Evolutionary conservation across 2,113 vertebrate genomes (phyloP), one percentile per base, ranked within the genome.

Genomic region (Alouatta palliata): DNA sequence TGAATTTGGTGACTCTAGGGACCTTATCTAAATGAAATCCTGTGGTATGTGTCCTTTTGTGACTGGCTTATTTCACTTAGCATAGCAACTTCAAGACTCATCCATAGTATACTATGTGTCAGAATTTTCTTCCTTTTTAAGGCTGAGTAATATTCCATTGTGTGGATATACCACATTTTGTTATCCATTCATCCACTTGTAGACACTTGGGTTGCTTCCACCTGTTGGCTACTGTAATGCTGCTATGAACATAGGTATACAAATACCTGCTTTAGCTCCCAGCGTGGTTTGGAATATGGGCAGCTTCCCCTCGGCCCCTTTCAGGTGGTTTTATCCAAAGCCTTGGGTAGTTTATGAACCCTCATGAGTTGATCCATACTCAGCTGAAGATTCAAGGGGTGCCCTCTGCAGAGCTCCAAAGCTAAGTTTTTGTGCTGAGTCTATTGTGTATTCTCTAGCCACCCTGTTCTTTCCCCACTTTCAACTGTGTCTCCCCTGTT

Each of bases 241-340:
- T 17, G 1, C 61, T 12, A 0, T 30, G 89, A n/a, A 11, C 4
- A 0, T 1, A 2, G 19, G n/a, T 47, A 30, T 10, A 14, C 35
- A 0, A 0, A 1, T 0, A 1, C 2, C 43, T 35, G 58, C 3
- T 40, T n/a, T 6, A 1, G 86, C 30, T n/a, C 54, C 68, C 77
- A 4, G 40, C 7, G 0, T 5, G 37, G 25, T 7, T 2, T 5
- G 14, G 9, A 8, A 1, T 0, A 0, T 5, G 25, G 27, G 37
- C 17, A 12, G 23, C 58, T 25, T 43, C 56, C 43, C 32, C 27
- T 30, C 23, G 2, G 3, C 5, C 21, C 37, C 35, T 21, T 37
- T 2, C n/a, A 1, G 0, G 58, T 1, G 17, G 66, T n/a, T 17
- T 37, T 23, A 14, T 19, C 87, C 71, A 3, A 0, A 16, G 47